Percentiles rank a stretch among this genome's conserved stretches.
Evolutionary conservation across 2,797 vertebrate species (phyloP).

Genomic region (Intellagama lesueurii): DNA sequence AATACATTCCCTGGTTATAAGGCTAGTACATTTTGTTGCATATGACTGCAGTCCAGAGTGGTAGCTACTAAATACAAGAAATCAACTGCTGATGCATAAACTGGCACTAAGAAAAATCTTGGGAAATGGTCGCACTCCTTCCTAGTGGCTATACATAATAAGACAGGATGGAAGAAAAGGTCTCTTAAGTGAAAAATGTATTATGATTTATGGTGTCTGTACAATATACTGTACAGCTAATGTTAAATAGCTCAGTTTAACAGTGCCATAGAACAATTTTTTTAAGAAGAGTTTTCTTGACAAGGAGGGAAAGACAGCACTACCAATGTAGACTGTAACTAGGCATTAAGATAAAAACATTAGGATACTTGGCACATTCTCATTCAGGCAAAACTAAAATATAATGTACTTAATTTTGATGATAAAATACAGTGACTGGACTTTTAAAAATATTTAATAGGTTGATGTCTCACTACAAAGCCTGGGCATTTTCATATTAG

Average conservation of each 20-base stretch:
- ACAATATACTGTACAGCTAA: not conserved
- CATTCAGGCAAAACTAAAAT: conserved; percentile 28
- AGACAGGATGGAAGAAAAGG: not conserved
- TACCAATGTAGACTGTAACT: conserved; percentile 28
- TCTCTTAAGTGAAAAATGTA: conserved; percentile 37
- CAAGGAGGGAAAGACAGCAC: conserved; percentile 1
- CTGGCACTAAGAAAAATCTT: conserved; percentile 52
- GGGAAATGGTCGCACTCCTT: conserved; percentile 42
- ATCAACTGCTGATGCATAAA: conserved; percentile 53
- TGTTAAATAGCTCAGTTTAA: not conserved
- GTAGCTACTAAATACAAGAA: conserved; percentile 31
- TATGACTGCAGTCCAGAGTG: not conserved
- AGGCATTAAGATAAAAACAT: not conserved
- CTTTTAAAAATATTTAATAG: conserved; percentile 35
- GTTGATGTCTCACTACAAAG: conserved; percentile 36
- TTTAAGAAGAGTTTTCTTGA: not conserved
- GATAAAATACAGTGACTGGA: not conserved
- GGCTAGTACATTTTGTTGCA: rapidly evolving
- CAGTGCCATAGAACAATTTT: not conserved
- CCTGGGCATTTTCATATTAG: conserved; percentile 28
- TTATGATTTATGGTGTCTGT: not conserved
- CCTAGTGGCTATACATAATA: conserved; percentile 59
- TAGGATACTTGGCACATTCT: not conserved
- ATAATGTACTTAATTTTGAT: not conserved
- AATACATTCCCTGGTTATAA: not conserved